Percentiles rank a stretch among this genome's conserved stretches.
These are phyloP conservation scores for human (Homo sapiens) DNA, from an alignment of 2,113 vertebrate species.

Conservation along the genomic window GRCh38 chr1:182082001-182082500, in stretches of 20 bases:
- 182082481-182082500: too few species aligned
- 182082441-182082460: not conserved
- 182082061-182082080: too few species aligned
- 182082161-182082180: not conserved
- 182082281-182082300: not conserved
- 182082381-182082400: constrained; percentile 2
- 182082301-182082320: not conserved
- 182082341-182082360: not conserved
- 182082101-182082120: not conserved
- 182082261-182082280: not conserved
- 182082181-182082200: not conserved
- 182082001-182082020: not conserved
- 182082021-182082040: not conserved
- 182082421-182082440: not conserved
- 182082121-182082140: not conserved
- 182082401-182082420: not conserved
- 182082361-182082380: not conserved
- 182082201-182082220: not conserved
- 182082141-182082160: not conserved
- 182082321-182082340: too few species aligned
- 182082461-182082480: too few species aligned
- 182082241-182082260: not conserved
- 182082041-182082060: not conserved
- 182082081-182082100: not conserved
- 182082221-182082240: not conserved